Percentiles rank a stretch among this genome's conserved stretches.
These are phyloP conservation scores for Bombus huntii DNA, from an alignment of 1,140 invertebrate species.

Conservation along the genomic window DNA sequence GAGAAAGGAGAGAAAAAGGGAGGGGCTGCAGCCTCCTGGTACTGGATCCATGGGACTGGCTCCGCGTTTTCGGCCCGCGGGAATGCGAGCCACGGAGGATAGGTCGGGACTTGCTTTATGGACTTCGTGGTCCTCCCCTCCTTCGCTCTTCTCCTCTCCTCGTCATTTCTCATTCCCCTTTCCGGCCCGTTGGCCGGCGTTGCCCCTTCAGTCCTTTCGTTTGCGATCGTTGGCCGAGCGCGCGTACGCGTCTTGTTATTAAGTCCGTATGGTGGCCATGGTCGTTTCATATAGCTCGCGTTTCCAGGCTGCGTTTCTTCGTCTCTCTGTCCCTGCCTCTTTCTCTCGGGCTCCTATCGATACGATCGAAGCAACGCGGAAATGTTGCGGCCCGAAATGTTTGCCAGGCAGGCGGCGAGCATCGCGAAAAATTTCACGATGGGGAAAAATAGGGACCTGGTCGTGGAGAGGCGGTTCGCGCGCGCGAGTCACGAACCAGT, in stretches of 20 bases:
- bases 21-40: conserved; percentile 6
- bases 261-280: conserved; percentile 54
- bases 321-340: background rate
- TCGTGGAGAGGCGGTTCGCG: background rate
- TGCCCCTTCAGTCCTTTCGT: conserved; percentile 25
- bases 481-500: conserved; percentile 26
- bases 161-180: background rate
- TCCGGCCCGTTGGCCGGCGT: background rate
- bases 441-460: conserved; percentile 1
- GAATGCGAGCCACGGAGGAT: conserved; percentile 56
- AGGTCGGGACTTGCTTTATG: conserved; percentile 68
- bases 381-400: background rate
- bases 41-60: conserved; percentile 47
- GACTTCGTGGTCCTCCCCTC: conserved; percentile 52
- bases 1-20: background rate
- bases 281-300: conserved; percentile 2
- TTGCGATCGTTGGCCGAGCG: conserved; percentile 57
- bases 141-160: background rate
- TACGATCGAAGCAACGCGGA: background rate
- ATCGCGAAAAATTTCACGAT: conserved; percentile 15
- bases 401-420: background rate
- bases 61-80: conserved; percentile 67
- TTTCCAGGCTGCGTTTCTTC: background rate
- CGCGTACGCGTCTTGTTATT: conserved; percentile 63
- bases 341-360: background rate